These are phyloP conservation scores for Sturmia bella DNA, from an alignment of 2,888 invertebrate genomes.

Conservation along the genomic window DNA sequence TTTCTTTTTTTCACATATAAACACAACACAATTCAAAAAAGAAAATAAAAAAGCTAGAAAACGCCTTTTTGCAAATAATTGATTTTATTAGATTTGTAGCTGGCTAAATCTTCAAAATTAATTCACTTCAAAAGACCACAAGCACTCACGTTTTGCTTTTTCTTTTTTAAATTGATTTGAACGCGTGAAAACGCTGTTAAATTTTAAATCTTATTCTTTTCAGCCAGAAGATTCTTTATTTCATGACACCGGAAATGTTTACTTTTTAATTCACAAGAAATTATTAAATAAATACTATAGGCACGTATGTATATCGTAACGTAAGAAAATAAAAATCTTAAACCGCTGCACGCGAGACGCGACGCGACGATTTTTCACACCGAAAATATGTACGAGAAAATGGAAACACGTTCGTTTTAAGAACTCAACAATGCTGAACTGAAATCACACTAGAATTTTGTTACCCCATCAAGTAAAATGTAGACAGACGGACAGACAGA, in stretches of 20 bases:
- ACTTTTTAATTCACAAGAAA: conserved; percentile 3
- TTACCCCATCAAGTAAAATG: conserved; percentile 58
- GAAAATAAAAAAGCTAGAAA: conserved; percentile 29
- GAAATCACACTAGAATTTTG: conserved; percentile 61
- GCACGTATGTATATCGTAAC: background rate
- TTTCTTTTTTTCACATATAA: background rate
- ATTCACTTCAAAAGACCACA: background rate
- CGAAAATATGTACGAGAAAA: conserved; percentile 47
- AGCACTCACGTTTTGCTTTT: conserved; percentile 24
- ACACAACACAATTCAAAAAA: conserved; percentile 2
- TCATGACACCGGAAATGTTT: conserved; percentile 44
- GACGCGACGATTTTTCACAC: conserved; percentile 58
- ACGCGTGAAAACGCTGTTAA: conserved; percentile 32
- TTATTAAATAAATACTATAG: conserved; percentile 7
- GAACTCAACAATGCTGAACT: conserved; percentile 72
- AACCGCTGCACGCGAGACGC: conserved; percentile 52
- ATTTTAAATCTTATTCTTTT: conserved; percentile 23
- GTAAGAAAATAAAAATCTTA: conserved; percentile 1
- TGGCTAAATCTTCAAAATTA: background rate
- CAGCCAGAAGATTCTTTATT: background rate
- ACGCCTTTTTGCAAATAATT: conserved; percentile 19
- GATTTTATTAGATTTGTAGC: conserved; percentile 26
- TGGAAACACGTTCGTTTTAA: conserved; percentile 69
- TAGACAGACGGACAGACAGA: conserved; percentile 46
- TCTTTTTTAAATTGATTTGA: background rate